Conservation (phyloP, 1,140 invertebrate genomes). For the Himalopsyche phryganea region DNA sequence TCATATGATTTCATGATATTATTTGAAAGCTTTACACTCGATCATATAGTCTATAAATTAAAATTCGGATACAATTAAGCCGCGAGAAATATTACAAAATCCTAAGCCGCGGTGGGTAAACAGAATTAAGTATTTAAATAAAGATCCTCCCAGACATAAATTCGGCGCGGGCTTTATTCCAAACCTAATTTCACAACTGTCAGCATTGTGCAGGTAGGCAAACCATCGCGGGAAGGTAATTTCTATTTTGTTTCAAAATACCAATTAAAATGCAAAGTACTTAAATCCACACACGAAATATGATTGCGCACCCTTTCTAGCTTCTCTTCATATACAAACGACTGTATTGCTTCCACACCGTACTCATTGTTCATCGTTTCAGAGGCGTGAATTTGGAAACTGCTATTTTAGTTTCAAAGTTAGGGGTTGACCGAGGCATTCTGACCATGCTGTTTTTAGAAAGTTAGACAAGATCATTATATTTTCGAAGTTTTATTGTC, state of each 20-base stretch:
- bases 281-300: conserved; percentile 33
- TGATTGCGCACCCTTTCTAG: conserved; percentile 25
- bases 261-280: conserved; percentile 35
- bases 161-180: neutral
- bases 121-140: conserved; percentile 2
- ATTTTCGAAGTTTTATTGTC: too few species aligned
- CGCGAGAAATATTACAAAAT: too few species aligned
- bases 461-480: too few species aligned
- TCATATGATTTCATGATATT: too few species aligned
- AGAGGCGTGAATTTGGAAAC: neutral
- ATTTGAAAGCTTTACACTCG: too few species aligned
- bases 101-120: too few species aligned
- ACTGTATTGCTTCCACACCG: neutral
- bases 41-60: too few species aligned
- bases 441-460: too few species aligned
- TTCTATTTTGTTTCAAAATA: conserved; percentile 33
- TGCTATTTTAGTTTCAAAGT: too few species aligned
- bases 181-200: conserved; percentile 24
- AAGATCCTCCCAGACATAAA: conserved; percentile 6
- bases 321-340: neutral
- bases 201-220: conserved; percentile 14
- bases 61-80: too few species aligned
- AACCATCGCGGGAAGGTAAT: conserved; percentile 16
- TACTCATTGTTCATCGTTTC: neutral
- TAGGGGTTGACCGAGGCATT: too few species aligned